Percentiles rank a stretch among this genome's conserved stretches.
Conservation (phyloP, 2,797 vertebrate species). For the Falco concolor region DNA sequence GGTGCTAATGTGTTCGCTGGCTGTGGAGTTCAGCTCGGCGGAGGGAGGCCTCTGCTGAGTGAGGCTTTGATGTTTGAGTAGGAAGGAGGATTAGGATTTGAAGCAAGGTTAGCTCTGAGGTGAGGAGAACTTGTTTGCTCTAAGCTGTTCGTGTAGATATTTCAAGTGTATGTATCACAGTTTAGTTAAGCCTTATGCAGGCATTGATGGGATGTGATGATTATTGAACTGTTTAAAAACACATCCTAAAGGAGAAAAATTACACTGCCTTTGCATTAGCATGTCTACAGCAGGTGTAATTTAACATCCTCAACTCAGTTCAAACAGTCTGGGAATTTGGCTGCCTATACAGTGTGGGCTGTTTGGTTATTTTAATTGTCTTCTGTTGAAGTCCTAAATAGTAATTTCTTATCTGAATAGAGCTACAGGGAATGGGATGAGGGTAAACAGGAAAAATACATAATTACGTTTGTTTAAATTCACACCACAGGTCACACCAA, state of each 20-base stretch:
- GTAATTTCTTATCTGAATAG: conserved; percentile 30
- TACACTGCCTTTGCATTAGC: not conserved
- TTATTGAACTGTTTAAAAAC: conserved; percentile 3
- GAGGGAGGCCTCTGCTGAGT: not conserved
- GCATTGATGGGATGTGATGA: not conserved
- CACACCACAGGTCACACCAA: not conserved
- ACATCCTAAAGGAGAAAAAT: conserved; percentile 4
- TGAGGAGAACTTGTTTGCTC: not conserved
- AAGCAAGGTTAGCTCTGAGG: not conserved
- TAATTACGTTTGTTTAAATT: conserved; percentile 26
- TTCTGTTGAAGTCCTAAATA: conserved; percentile 20
- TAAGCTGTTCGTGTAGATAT: not conserved
- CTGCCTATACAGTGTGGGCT: not conserved
- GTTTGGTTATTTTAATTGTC: conserved; percentile 18
- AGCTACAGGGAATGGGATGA: conserved; percentile 7
- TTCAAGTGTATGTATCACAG: not conserved
- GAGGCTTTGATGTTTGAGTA: not conserved
- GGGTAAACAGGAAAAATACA: conserved; percentile 38
- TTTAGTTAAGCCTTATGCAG: not conserved
- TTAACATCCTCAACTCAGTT: not conserved
- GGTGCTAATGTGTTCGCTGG: not conserved
- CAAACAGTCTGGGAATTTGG: conserved; percentile 20
- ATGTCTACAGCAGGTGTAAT: conserved; percentile 27
- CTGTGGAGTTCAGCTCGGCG: not conserved
- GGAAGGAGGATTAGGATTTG: not conserved